A percentile compares a stretch with the other conserved stretches of the same genome.
phyloP scores from a whole-genome alignment of 64 coral and sea anemone species.

The Cladopsammia gracilis region DNA sequence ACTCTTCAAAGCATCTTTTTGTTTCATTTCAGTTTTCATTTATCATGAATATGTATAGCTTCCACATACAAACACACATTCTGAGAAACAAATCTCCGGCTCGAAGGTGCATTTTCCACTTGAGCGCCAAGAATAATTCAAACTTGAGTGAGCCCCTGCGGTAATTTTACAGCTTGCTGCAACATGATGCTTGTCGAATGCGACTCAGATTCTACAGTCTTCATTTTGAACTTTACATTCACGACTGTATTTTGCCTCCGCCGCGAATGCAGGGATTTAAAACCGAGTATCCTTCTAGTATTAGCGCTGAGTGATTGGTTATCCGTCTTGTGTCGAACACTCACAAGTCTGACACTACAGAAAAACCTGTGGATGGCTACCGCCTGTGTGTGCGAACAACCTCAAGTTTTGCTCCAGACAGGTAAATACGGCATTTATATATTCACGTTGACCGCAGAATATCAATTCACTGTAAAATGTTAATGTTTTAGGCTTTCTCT shows the following conservation, averaged over 20 bases:
- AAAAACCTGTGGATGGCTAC: not conserved
- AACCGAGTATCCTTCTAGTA: not conserved
- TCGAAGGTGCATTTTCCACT: too few species aligned
- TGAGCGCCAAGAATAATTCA: too few species aligned
- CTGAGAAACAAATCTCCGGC: too few species aligned
- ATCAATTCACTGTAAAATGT: not conserved
- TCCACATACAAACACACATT: too few species aligned
- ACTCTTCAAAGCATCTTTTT: not conserved
- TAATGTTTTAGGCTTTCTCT: too few species aligned
- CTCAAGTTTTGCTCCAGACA: constrained; percentile 34
- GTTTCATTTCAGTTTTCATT: not conserved
- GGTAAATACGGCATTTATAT: not conserved
- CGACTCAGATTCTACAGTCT: not conserved
- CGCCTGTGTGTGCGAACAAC: not conserved
- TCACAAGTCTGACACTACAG: not conserved
- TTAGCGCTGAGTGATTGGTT: constrained; percentile 7
- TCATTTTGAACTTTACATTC: not conserved
- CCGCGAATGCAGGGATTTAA: not conserved
- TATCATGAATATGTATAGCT: not conserved
- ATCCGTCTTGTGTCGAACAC: not conserved
- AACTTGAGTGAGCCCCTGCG: too few species aligned
- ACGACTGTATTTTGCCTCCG: constrained; percentile 28
- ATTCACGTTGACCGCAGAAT: not conserved
- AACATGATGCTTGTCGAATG: not conserved
- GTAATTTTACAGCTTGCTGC: too few species aligned